Conservation (phyloP, 2,113 vertebrate genomes). For the Panurus biarmicus region DNA sequence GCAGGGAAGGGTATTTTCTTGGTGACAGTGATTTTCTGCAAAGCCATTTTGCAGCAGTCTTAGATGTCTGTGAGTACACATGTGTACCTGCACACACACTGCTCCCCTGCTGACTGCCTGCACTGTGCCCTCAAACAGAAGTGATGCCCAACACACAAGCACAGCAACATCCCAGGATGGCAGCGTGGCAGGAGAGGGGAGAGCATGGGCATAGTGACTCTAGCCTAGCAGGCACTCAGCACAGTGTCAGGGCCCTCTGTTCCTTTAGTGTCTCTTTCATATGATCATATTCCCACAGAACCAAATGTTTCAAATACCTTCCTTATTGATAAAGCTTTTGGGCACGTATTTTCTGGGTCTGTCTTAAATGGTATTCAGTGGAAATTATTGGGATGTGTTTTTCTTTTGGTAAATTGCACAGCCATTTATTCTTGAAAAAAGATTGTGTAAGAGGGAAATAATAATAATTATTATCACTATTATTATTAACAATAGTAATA, state of each 20-base stretch:
- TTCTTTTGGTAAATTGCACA: not conserved
- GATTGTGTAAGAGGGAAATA: not conserved
- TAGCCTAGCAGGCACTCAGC: not conserved
- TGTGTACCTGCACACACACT: fast-evolving
- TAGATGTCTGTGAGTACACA: not conserved
- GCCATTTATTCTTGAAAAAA: not conserved
- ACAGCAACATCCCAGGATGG: not conserved
- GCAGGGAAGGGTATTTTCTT: not conserved
- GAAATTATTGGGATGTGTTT: not conserved
- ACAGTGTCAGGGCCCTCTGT: not conserved
- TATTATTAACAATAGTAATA: not conserved
- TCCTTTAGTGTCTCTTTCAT: not conserved
- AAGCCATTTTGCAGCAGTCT: not conserved
- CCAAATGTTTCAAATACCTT: not conserved
- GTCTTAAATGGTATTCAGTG: not conserved
- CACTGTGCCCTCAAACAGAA: fast-evolving
- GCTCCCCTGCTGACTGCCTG: not conserved
- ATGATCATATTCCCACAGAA: not conserved
- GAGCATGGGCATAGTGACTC: fast-evolving
- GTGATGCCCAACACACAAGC: not conserved
- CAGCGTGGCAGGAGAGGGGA: not conserved
- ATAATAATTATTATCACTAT: too few species aligned
- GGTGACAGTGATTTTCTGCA: not conserved
- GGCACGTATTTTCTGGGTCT: not conserved
- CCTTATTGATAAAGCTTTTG: not conserved